These are phyloP conservation scores for Lonchura striata DNA, from an alignment of 2,113 vertebrate species.

Conservation along the genomic window DNA sequence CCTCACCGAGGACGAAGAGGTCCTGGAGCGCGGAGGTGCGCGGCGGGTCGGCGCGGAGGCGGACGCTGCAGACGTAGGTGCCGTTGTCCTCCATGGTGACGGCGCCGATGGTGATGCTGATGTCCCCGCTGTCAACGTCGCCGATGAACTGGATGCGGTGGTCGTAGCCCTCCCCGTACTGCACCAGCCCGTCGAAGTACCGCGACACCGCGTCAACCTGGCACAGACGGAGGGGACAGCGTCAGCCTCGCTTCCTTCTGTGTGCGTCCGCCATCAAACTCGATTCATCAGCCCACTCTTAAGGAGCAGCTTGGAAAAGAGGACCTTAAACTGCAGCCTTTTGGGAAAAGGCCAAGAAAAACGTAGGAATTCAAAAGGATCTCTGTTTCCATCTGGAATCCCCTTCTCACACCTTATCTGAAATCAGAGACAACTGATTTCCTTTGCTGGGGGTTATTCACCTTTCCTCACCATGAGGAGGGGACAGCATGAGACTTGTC, in stretches of 20 bases:
- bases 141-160: constrained; percentile 50
- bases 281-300: neutral
- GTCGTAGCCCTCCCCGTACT: constrained; percentile 58
- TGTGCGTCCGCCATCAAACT: neutral
- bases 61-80: constrained; percentile 73
- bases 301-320: neutral
- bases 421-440: neutral
- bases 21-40: neutral
- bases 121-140: neutral
- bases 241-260: neutral
- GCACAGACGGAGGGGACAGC: neutral
- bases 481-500: neutral
- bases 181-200: neutral
- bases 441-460: neutral
- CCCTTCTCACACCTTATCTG: neutral
- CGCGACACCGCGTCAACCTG: constrained; percentile 70
- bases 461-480: neutral
- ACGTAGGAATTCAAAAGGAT: neutral
- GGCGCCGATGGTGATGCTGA: constrained; percentile 67
- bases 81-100: constrained; percentile 83
- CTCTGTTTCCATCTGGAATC: neutral
- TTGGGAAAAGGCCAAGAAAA: neutral
- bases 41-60: constrained; percentile 60
- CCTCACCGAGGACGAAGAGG: constrained; percentile 86
- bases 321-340: neutral